Evolutionary conservation across 2,797 vertebrate genomes (phyloP).

Genomic region (Paedocypris micromegethes): DNA sequence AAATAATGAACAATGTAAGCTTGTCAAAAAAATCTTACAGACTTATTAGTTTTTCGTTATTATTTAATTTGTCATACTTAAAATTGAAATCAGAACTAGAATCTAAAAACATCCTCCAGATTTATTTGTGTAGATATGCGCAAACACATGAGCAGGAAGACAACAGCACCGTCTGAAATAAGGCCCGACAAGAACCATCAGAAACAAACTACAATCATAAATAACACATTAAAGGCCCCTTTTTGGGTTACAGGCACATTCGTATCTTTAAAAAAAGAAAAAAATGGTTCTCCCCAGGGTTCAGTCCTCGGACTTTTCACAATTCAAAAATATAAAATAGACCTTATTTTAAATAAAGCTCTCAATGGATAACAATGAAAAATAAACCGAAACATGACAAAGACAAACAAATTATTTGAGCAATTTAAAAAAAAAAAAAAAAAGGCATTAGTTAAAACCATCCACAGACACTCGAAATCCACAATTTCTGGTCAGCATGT

Average conservation of each 20-base stretch:
- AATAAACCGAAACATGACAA: slow-evolving; percentile 30
- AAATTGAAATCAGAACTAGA: too few relatives aligned
- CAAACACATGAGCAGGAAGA: too few relatives aligned
- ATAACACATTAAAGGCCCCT: slow-evolving; percentile 6
- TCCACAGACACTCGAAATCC: too few relatives aligned
- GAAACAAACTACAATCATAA: background rate
- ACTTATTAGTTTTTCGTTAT: too few relatives aligned
- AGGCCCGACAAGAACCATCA: background rate
- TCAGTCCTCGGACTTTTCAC: slow-evolving; percentile 21
- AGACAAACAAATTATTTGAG: slow-evolving; percentile 40
- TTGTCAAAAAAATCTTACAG: too few relatives aligned
- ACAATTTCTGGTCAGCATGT: too few relatives aligned
- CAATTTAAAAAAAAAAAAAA: background rate
- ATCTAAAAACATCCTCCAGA: too few relatives aligned
- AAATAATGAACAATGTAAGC: too few relatives aligned
- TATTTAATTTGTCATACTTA: too few relatives aligned
- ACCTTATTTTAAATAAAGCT: slow-evolving; percentile 50
- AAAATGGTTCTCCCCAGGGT: background rate
- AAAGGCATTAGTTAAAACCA: too few relatives aligned
- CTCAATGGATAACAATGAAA: slow-evolving; percentile 42
- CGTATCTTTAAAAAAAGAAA: slow-evolving; percentile 42
- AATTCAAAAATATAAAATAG: slow-evolving; percentile 39
- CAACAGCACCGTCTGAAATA: background rate
- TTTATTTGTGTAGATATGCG: too few relatives aligned
- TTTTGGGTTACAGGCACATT: slow-evolving; percentile 34